phyloP scores from a whole-genome alignment of 2,113 vertebrate genomes.

The Dasyornis broadbenti region DNA sequence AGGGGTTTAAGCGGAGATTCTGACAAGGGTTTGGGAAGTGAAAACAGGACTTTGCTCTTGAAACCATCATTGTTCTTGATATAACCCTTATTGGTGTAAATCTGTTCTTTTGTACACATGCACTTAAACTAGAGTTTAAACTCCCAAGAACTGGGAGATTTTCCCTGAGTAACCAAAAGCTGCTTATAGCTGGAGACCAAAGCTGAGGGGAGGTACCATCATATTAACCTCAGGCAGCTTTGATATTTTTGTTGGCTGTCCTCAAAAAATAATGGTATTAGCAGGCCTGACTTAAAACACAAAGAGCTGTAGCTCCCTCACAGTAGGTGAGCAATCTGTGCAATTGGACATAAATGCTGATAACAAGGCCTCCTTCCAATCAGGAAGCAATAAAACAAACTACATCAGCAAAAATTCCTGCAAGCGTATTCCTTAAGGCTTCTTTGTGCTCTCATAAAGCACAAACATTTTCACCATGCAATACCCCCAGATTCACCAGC shows the following conservation, averaged over 20 bases:
- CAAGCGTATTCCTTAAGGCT: not conserved
- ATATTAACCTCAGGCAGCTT: slow-evolving; percentile 2
- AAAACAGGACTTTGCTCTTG: not conserved
- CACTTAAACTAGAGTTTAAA: not conserved
- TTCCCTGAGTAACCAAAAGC: slow-evolving; percentile 2
- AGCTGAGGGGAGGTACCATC: not conserved
- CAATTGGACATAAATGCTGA: slow-evolving; percentile 37
- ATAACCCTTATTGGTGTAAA: not conserved
- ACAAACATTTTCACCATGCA: not conserved
- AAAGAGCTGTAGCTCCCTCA: not conserved
- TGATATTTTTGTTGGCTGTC: not conserved
- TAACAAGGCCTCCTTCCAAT: slow-evolving; percentile 38
- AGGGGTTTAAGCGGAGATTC: not conserved
- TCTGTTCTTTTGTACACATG: not conserved
- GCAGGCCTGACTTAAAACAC: not conserved
- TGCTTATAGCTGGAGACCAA: not conserved
- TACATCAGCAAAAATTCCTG: slow-evolving; percentile 40
- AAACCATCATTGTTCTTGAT: not conserved
- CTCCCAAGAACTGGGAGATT: not conserved
- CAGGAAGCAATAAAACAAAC: slow-evolving; percentile 37
- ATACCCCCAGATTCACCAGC: not conserved
- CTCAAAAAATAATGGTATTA: slow-evolving; percentile 20
- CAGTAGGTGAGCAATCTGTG: slow-evolving; percentile 42
- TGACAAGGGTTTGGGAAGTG: not conserved
- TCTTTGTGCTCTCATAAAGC: not conserved